Conservation (phyloP, 1,140 invertebrate genomes). For the Frieseomelitta varia region DNA sequence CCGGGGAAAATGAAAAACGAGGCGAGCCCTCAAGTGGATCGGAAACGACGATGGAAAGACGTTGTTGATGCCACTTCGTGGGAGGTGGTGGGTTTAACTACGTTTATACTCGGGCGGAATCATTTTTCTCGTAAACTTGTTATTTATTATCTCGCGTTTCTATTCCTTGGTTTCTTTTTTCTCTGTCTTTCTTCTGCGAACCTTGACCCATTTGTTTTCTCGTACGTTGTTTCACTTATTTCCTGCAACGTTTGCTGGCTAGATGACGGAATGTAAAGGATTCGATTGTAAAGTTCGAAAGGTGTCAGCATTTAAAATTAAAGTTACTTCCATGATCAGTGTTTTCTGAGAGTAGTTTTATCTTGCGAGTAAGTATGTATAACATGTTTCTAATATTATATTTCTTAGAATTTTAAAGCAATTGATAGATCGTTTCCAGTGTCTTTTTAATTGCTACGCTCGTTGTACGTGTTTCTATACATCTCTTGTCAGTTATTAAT, state of each 20-base stretch:
- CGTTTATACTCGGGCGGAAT: neutral
- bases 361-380: neutral
- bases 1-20: conserved; percentile 17
- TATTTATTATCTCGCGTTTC: neutral
- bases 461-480: too few species aligned
- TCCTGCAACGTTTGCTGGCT: too few species aligned
- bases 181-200: neutral
- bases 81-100: neutral
- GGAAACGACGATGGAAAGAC: conserved; percentile 31
- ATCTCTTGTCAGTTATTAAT: too few species aligned
- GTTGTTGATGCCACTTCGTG: neutral
- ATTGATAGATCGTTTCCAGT: too few species aligned
- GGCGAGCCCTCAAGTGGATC: conserved; percentile 6
- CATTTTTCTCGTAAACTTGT: neutral
- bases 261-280: neutral
- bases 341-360: neutral
- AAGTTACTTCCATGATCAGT: too few species aligned
- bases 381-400: too few species aligned
- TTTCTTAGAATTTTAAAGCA: too few species aligned
- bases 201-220: neutral
- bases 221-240: neutral
- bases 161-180: too few species aligned
- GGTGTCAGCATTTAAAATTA: neutral
- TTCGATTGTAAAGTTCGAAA: too few species aligned
- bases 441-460: too few species aligned